Base-by-base conservation (phyloP, 2,113 vertebrate genomes). In the Morphnarchus princeps region DNA sequence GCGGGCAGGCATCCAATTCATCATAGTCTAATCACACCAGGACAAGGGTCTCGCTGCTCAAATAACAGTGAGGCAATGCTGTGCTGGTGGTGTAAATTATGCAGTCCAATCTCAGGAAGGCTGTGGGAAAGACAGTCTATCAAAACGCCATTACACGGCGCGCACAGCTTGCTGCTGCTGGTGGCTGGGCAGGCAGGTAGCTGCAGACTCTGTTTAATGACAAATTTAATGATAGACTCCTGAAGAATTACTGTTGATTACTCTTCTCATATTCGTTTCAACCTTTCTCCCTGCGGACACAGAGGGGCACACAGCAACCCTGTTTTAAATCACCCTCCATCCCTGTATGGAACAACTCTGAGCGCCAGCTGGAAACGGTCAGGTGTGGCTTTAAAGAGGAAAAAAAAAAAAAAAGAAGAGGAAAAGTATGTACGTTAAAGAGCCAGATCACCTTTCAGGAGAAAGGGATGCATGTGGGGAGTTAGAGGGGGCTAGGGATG, bases 51-150 rank as follows among this genome's bases (percentile, higher is more conserved):
- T 96, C 38, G 10, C 93, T 85, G 93, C 90, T 98, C 94, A 86
- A 95, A 92, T 91, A 93, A 94, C 67, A 83, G 76, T 17, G 80
- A 95, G 72, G 89, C 79, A 88, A 28, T 52, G 83, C 73, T 80
- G 83, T 77, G 82, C 65, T 82, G 87, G 78, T n/a, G 87, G 52
- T 90, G 88, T 94, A 81, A 97, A 96, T 97, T 80, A 89, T 88
- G 85, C 76, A 85, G 87, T 77, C 78, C 34, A 90, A 65, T 57
- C 58, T 79, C 13, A 7, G 43, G 32, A 84, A 97, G 88, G 90
- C 78, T 76, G 79, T n/a, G 62, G 88, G 67, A 90, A 71, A 62
- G 81, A 9, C 92, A 95, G 87, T 96, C 85, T 70, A 97, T 96
- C 91, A 91, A 96, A 97, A 85, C 94, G 86, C 95, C 96, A 59